phyloP scores from a whole-genome alignment of 2,888 invertebrate species.

The Apotomis turbidana region DNA sequence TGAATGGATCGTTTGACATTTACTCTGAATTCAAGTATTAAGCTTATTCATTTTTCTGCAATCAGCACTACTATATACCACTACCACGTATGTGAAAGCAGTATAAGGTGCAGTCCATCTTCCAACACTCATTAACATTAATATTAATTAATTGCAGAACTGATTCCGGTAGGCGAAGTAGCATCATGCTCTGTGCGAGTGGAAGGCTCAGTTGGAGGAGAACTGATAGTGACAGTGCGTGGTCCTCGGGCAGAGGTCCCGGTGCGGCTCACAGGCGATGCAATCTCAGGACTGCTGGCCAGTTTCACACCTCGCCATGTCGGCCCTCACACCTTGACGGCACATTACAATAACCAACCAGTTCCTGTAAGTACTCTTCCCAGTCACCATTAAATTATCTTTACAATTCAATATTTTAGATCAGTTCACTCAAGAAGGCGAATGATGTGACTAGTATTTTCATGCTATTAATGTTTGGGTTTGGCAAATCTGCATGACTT shows the following conservation, averaged over 20 bases:
- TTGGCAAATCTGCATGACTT: too few species aligned
- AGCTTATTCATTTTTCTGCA: too few species aligned
- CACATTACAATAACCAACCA: slow-evolving; percentile 95
- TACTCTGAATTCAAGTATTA: too few species aligned
- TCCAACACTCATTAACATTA: too few species aligned
- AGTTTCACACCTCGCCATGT: slow-evolving; percentile 96
- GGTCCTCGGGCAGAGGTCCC: slow-evolving; percentile 94
- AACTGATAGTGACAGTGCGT: slow-evolving; percentile 94
- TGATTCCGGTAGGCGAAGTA: slow-evolving; percentile 90
- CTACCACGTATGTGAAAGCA: too few species aligned
- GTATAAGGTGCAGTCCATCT: too few species aligned
- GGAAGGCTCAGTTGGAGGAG: slow-evolving; percentile 87
- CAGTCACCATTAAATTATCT: not conserved
- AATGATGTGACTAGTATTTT: too few species aligned
- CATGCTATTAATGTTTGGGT: too few species aligned
- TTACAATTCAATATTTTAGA: too few species aligned
- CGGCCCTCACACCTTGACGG: slow-evolving; percentile 95
- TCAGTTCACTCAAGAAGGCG: too few species aligned
- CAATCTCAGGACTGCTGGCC: slow-evolving; percentile 93
- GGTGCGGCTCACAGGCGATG: slow-evolving; percentile 94
- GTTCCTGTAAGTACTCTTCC: slow-evolving; percentile 82
- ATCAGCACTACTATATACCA: too few species aligned
- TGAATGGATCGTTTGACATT: too few species aligned
- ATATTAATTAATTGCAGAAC: slow-evolving; percentile 75
- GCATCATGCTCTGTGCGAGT: slow-evolving; percentile 80